Evolutionary conservation across 2,888 invertebrate genomes (phyloP).

Genomic region (Pseudococcus jackbeardsleyi): DNA sequence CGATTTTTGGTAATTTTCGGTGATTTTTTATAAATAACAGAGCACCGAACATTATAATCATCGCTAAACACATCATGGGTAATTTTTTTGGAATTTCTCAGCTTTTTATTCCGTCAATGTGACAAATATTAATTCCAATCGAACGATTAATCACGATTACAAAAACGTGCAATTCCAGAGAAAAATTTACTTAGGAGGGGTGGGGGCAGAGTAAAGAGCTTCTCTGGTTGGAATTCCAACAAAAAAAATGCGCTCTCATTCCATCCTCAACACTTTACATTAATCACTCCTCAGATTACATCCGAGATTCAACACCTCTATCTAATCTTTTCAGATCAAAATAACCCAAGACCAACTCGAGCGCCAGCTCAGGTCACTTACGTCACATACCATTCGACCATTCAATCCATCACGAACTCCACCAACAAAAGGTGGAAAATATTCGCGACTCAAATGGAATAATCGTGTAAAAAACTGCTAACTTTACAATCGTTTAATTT

Average conservation of each 20-base stretch:
- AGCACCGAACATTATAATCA: too few relatives aligned
- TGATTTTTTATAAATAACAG: too few relatives aligned
- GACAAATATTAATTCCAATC: background rate
- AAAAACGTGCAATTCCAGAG: background rate
- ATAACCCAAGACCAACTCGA: background rate
- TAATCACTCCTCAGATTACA: background rate
- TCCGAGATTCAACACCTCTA: background rate
- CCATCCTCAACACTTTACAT: background rate
- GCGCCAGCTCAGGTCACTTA: background rate
- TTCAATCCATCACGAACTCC: constrained; percentile 10
- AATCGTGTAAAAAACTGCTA: constrained; percentile 19
- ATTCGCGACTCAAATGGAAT: constrained; percentile 46
- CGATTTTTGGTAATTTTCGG: too few relatives aligned
- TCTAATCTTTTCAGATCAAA: background rate
- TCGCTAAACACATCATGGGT: too few relatives aligned
- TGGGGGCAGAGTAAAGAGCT: background rate
- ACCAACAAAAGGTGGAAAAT: background rate
- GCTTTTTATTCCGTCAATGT: too few relatives aligned
- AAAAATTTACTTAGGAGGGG: background rate
- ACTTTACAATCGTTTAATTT: constrained; percentile 31
- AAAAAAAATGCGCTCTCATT: background rate
- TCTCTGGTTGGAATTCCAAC: background rate
- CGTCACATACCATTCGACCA: constrained; percentile 1
- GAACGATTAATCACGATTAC: background rate
- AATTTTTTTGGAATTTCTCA: too few relatives aligned